Evolutionary conservation across 1,140 invertebrate species (phyloP).

Genomic region (Plodia interpunctella): DNA sequence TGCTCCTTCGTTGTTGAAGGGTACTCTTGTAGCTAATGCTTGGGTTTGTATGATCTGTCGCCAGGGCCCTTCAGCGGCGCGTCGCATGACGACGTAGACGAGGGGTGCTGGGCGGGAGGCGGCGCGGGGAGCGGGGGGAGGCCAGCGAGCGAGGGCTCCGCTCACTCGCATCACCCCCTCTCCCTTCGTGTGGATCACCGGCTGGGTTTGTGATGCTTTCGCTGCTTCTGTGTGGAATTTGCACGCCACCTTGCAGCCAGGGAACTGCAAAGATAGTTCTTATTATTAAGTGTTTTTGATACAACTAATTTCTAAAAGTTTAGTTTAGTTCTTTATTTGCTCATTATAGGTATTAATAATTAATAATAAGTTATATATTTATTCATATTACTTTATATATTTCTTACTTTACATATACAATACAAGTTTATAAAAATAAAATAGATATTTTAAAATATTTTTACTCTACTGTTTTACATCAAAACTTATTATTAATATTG

Average conservation of each 20-base stretch:
- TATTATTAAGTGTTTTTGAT: not conserved
- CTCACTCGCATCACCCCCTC: slow-evolving; percentile 80
- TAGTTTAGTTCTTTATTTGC: no score
- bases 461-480: no score
- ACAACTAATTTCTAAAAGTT: no score
- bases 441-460: no score
- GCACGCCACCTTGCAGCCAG: slow-evolving; percentile 83
- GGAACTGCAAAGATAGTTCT: slow-evolving; percentile 78
- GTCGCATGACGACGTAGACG: slow-evolving; percentile 84
- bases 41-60: slow-evolving; percentile 82
- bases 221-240: slow-evolving; percentile 81
- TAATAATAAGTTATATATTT: no score
- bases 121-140: slow-evolving; percentile 74
- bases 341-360: no score
- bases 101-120: slow-evolving; percentile 75
- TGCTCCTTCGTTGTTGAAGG: slow-evolving; percentile 77
- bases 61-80: slow-evolving; percentile 80
- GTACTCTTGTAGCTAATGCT: slow-evolving; percentile 78
- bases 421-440: no score
- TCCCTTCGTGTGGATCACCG: slow-evolving; percentile 82
- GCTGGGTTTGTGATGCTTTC: slow-evolving; percentile 78
- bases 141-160: slow-evolving; percentile 79
- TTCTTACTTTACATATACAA: no score
- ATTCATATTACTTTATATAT: no score
- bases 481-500: no score